Evolutionary conservation across 2,113 vertebrate genomes (phyloP), one percentile per base, ranked within the genome.

Genomic region (Channa argus): DNA sequence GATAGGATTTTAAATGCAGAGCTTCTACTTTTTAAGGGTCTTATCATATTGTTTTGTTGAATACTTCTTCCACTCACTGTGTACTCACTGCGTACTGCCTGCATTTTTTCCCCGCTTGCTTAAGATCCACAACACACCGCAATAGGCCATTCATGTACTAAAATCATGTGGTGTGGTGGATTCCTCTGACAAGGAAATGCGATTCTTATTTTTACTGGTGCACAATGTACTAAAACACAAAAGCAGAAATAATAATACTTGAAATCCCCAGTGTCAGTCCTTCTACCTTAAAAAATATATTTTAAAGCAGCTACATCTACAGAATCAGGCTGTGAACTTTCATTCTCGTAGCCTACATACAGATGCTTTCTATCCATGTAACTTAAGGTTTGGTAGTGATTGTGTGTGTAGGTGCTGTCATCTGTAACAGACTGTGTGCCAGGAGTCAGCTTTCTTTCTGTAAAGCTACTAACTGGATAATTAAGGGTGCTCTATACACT

Each of bases 401-500:
- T 62, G 6, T 41, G 62, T 82, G 53, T 77, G 81, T 73, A 61
- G 72, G 61, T 59, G 54, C 75, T 54, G 77, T 83, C 74, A 67
- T 81, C 74, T 71, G 80, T 43, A 66, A 63, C 37, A 65, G 62
- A 62, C 72, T 52, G 61, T 75, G 78, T 73, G 85, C 79, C 78
- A 82, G 78, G 67, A 80, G 80, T 79, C 58, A 8, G 68, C 56
- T 86, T 83, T 80, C 76, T 65, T 72, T 60, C 71, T 62, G 77
- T 75, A 77, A 71, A 80, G 79, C 68, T 80, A 73, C 85, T 88
- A 88, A 88, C 77, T 79, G 77, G 79, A 84, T 88, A 90, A 90
- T 89, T 89, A 87, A 85, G 78, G 81, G 78, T 59, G 68, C 74
- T 79, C 71, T 72, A 56, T 83, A 86, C 77, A 82, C 84, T 90